These are phyloP conservation scores for Piprites chloris DNA, from an alignment of 2,113 vertebrate genomes.

Conservation along the genomic window DNA sequence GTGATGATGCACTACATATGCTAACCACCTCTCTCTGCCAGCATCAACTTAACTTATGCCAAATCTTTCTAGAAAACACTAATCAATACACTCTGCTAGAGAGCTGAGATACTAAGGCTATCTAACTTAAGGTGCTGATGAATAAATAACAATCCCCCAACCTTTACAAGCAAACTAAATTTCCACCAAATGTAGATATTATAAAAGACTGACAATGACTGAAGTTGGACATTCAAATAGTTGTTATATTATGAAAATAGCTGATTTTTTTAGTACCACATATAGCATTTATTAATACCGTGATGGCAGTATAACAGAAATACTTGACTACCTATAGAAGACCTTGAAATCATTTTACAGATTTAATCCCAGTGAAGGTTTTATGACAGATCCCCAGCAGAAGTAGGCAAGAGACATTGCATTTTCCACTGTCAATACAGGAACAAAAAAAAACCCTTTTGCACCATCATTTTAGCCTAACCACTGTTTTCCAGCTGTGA, in stretches of 20 bases:
- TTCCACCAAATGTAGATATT: background rate
- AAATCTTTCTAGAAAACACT: constrained; percentile 32
- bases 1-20: constrained; percentile 20
- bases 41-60: constrained; percentile 19
- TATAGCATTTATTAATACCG: background rate
- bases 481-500: background rate
- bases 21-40: background rate
- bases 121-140: background rate
- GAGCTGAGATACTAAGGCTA: background rate
- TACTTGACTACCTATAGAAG: background rate
- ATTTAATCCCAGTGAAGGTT: background rate
- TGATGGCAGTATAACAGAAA: background rate
- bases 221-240: background rate
- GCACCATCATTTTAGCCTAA: background rate
- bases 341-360: background rate
- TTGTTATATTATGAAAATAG: background rate
- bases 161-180: background rate
- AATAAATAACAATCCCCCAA: background rate
- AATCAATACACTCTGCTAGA: constrained; percentile 4
- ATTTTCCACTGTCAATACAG: background rate
- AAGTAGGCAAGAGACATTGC: accelerated
- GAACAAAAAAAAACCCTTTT: background rate
- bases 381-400: background rate
- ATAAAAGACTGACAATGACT: background rate
- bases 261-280: background rate